phyloP scores from a whole-genome alignment of 2,888 invertebrate genomes.

The Dynastes hyllus region DNA sequence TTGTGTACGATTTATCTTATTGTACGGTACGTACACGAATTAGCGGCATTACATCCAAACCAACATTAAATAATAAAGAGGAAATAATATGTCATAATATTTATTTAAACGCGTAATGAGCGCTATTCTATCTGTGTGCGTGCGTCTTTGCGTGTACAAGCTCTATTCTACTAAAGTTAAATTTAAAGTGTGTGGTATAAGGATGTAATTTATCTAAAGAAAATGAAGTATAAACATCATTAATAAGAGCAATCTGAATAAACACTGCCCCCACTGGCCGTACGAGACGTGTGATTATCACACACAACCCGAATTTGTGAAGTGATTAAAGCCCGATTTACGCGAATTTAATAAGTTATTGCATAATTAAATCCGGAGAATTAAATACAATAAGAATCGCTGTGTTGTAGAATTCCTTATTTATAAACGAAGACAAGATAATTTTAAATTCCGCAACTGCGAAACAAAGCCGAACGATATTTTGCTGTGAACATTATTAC shows the following conservation, averaged over 20 bases:
- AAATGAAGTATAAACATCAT: slow-evolving; percentile 45
- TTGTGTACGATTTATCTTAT: neutral
- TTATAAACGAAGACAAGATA: slow-evolving; percentile 11
- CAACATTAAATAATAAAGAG: slow-evolving; percentile 34
- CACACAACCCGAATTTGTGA: slow-evolving; percentile 16
- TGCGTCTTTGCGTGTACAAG: slow-evolving; percentile 9
- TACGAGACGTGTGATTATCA: slow-evolving; percentile 4
- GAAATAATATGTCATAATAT: slow-evolving; percentile 40
- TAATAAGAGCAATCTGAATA: slow-evolving; percentile 44
- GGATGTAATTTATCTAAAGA: slow-evolving; percentile 46
- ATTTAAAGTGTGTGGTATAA: slow-evolving; percentile 35
- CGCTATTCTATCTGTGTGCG: slow-evolving; percentile 19
- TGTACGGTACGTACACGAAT: slow-evolving; percentile 3
- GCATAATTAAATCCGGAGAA: slow-evolving; percentile 2
- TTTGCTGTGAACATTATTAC: slow-evolving; percentile 15
- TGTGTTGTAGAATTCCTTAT: neutral
- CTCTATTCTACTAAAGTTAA: slow-evolving; percentile 27
- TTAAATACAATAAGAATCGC: neutral
- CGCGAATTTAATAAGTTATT: slow-evolving; percentile 26
- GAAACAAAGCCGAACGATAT: slow-evolving; percentile 11
- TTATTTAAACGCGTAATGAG: slow-evolving; percentile 25
- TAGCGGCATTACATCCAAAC: slow-evolving; percentile 23
- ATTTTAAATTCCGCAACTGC: slow-evolving; percentile 6
- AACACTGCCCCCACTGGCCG: slow-evolving; percentile 17
- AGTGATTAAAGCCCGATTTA: slow-evolving; percentile 28